Evolutionary conservation across 1,140 invertebrate species (phyloP).

Genomic region (Brachionus calyciflorus): DNA sequence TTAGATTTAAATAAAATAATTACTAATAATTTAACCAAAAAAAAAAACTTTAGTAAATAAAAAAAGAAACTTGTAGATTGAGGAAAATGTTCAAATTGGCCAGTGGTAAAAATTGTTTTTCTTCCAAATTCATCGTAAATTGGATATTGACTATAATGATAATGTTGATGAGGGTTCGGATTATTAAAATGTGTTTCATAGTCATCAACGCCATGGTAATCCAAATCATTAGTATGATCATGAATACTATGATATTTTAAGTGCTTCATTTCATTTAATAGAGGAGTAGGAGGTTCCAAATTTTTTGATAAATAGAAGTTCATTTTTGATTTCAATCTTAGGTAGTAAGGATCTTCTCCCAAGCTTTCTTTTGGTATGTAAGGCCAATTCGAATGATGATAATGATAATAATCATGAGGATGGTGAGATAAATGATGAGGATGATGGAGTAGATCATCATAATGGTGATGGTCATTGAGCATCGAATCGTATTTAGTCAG

Average conservation of each 20-base stretch:
- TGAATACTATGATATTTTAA: background rate
- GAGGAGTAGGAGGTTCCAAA: background rate
- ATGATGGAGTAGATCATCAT: background rate
- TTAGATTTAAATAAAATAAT: background rate
- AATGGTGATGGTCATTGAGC: background rate
- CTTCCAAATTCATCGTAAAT: slow-evolving; percentile 17
- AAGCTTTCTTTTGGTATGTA: too few species aligned
- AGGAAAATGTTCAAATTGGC: slow-evolving; percentile 23
- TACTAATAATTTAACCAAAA: background rate
- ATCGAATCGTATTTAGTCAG: background rate
- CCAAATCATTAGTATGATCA: background rate
- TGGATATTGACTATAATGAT: slow-evolving; percentile 1
- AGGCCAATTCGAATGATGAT: too few species aligned
- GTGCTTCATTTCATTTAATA: background rate
- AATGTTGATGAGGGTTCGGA: slow-evolving; percentile 20
- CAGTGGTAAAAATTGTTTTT: background rate
- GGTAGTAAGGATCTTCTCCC: background rate
- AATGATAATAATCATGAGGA: background rate
- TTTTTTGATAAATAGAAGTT: background rate
- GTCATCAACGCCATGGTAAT: background rate
- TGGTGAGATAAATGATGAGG: background rate
- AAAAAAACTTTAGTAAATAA: background rate
- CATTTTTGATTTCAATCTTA: background rate
- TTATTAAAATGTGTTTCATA: slow-evolving; percentile 13
- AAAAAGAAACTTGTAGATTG: background rate